Conservation (phyloP, 2,797 vertebrate species). For the Acridotheres tristis region DNA sequence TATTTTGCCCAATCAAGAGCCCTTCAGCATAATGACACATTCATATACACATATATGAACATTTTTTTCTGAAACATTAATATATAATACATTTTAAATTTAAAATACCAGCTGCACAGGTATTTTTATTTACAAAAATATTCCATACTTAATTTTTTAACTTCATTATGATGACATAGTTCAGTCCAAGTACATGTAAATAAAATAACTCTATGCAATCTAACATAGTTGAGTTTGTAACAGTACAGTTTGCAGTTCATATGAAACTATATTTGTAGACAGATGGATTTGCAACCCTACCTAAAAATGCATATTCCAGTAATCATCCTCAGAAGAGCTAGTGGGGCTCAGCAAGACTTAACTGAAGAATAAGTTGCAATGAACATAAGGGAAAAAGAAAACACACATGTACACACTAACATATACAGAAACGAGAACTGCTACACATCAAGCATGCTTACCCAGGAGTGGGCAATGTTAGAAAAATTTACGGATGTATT, state of each 20-base stretch:
- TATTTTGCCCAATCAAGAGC: slow-evolving; percentile 84
- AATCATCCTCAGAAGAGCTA: slow-evolving; percentile 75
- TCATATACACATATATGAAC: slow-evolving; percentile 84
- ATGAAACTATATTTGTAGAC: slow-evolving; percentile 75
- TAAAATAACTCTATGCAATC: slow-evolving; percentile 79
- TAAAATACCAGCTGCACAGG: slow-evolving; percentile 80
- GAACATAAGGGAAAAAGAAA: slow-evolving; percentile 53
- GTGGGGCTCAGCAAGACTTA: slow-evolving; percentile 73
- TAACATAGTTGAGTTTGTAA: slow-evolving; percentile 75
- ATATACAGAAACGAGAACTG: slow-evolving; percentile 63
- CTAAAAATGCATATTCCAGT: slow-evolving; percentile 78
- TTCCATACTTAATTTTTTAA: slow-evolving; percentile 77
- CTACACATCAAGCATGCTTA: slow-evolving; percentile 73
- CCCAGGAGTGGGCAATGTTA: slow-evolving; percentile 49
- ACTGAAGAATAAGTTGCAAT: slow-evolving; percentile 53
- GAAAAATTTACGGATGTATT: slow-evolving; percentile 57
- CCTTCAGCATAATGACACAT: slow-evolving; percentile 84
- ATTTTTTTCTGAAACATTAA: slow-evolving; percentile 80
- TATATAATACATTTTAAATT: slow-evolving; percentile 79
- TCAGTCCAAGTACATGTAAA: slow-evolving; percentile 78
- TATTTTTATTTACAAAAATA: slow-evolving; percentile 86
- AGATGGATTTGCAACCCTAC: slow-evolving; percentile 68
- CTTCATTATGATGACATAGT: slow-evolving; percentile 75
- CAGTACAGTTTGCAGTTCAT: slow-evolving; percentile 70
- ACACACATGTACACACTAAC: slow-evolving; percentile 56